Evolutionary conservation across 1,140 invertebrate species (phyloP), one percentile per base, ranked within the genome.

Genomic region (Drosophila kikkawai): DNA sequence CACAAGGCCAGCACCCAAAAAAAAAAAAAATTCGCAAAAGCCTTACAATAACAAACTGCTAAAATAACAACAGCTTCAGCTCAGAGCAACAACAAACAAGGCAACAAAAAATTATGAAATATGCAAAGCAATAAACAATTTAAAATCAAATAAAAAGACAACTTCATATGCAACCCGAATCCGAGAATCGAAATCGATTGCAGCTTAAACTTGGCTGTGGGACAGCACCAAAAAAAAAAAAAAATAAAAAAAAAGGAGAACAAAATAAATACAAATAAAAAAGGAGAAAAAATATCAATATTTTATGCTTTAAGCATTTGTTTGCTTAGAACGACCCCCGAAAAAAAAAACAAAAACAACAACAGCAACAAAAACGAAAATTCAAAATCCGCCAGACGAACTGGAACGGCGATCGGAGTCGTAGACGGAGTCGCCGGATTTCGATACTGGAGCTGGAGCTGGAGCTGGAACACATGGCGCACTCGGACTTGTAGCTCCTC

Each of bases 71-170:
- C 42, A 75, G 39, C 37, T 39, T 36, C 42, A 42, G 36, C 7
- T 39, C 17, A n/a, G 13, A 29, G 3, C 45, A 47, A 47, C 13
- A 50, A 48, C 45, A 58, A 74, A 1, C 29, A 63, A 44, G 76
- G 45, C 44, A 39, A n/a, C 26, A 51, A 42, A 68, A 82, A 88
- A 87, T 87, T 87, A 88, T 88, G 83, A 87, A 87, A 87, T 87
- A 87, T 87, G 84, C 83, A 88, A 84, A 87, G 84, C 83, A 88
- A 87, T 87, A 87, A 87, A 87, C 84, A 87, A 87, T 87, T 88
- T 87, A 80, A 88, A 87, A 87, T 87, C 84, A 87, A 87, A 87
- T 87, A 87, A 87, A 87, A 88, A 80, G 73, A 87, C 84, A 88
- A 84, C 83, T 88, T 87, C 83, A 87, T 87, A 67, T 88, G 75